These are phyloP conservation scores for Anarsia innoxiella DNA, from an alignment of 2,888 invertebrate species.

Conservation along the genomic window DNA sequence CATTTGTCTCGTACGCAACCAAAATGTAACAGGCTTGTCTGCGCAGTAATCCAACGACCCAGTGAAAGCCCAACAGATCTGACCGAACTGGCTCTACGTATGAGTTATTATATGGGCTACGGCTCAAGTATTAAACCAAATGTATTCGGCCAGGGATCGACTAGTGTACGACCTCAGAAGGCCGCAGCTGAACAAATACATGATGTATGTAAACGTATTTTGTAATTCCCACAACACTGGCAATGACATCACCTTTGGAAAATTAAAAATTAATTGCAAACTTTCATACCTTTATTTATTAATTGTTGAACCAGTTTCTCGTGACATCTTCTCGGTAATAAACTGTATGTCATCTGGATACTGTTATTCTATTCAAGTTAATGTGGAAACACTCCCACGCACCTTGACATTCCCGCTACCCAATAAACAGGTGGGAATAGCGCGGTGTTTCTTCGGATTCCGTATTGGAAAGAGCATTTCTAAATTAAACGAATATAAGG, in stretches of 20 bases:
- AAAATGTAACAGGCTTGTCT: conserved; percentile 8
- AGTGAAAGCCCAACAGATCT: not conserved
- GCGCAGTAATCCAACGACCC: not conserved
- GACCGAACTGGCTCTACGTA: not conserved
- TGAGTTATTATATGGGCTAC: too few relatives aligned
- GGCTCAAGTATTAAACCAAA: not conserved
- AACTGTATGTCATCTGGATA: too few relatives aligned
- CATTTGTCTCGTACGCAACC: conserved; percentile 25
- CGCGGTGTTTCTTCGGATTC: too few relatives aligned
- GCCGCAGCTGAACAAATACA: conserved; percentile 63
- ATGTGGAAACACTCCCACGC: conserved; percentile 36
- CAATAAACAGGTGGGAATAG: conserved; percentile 22
- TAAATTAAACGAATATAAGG: too few relatives aligned
- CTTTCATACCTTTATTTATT: not conserved
- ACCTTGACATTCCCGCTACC: conserved; percentile 31
- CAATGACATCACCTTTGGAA: conserved; percentile 50
- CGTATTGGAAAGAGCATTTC: too few relatives aligned
- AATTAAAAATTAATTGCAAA: too few relatives aligned
- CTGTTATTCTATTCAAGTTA: conserved; percentile 24
- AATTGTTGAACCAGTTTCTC: not conserved
- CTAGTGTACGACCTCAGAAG: conserved; percentile 50
- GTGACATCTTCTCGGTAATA: conserved; percentile 17
- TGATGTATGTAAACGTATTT: conserved; percentile 28
- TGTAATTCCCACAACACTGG: conserved; percentile 43
- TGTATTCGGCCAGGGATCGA: not conserved